phyloP scores from a whole-genome alignment of 2,888 invertebrate genomes.

The Netelia melanura region DNA sequence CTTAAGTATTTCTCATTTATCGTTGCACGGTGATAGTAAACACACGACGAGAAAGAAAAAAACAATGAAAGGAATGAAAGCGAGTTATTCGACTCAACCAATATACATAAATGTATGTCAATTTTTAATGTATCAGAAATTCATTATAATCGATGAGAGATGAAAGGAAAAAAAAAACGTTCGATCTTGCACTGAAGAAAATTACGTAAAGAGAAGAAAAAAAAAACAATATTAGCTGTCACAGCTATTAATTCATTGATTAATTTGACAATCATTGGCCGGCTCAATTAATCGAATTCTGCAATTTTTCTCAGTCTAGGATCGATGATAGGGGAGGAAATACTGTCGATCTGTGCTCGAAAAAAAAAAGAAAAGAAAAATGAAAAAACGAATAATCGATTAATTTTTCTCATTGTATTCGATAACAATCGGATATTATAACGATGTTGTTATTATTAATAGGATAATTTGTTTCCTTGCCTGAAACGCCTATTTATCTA shows the following conservation, averaged over 20 bases:
- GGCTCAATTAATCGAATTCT: background rate
- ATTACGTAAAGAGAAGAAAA: background rate
- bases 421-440: slow-evolving; percentile 57
- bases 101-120: slow-evolving; percentile 80
- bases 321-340: background rate
- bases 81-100: slow-evolving; percentile 58
- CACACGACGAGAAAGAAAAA: background rate
- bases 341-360: slow-evolving; percentile 7
- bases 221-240: background rate
- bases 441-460: slow-evolving; percentile 69
- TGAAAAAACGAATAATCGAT: slow-evolving; percentile 40
- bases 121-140: slow-evolving; percentile 82
- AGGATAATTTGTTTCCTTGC: slow-evolving; percentile 65
- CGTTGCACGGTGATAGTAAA: slow-evolving; percentile 53
- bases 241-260: background rate
- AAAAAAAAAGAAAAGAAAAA: slow-evolving; percentile 27
- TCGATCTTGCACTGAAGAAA: slow-evolving; percentile 40
- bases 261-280: background rate
- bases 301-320: background rate
- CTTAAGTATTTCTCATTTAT: slow-evolving; percentile 43
- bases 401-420: slow-evolving; percentile 54
- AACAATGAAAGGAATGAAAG: slow-evolving; percentile 5
- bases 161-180: slow-evolving; percentile 37
- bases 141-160: slow-evolving; percentile 75
- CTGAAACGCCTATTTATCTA: slow-evolving; percentile 75